Evolutionary conservation across 2,888 invertebrate species (phyloP).

Genomic region (Lepidocyrtinus sp.): DNA sequence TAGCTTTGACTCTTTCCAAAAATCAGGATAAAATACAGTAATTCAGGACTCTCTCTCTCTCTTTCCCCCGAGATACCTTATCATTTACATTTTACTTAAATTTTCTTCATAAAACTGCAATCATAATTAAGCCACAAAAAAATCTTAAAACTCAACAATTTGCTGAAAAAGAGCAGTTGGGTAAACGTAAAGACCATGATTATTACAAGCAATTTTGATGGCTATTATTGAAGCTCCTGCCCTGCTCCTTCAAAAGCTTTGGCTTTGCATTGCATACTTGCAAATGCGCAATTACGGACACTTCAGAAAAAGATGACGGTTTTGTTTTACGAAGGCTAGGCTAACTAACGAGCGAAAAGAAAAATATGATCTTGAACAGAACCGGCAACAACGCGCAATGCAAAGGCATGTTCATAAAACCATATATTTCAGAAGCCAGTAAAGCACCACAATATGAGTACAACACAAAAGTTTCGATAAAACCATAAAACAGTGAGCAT

Average conservation of each 20-base stretch:
- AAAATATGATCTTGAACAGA: conserved; percentile 48
- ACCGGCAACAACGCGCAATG: conserved; percentile 31
- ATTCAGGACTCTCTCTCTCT: conserved; percentile 23
- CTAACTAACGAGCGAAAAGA: conserved; percentile 59
- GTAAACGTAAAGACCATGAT: conserved; percentile 24
- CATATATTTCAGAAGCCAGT: conserved; percentile 49
- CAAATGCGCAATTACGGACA: conserved; percentile 48
- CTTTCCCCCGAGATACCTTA: conserved; percentile 33
- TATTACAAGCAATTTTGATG: conserved; percentile 23
- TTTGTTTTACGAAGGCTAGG: conserved; percentile 47
- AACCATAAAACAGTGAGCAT: conserved; percentile 61
- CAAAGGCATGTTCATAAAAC: conserved; percentile 34
- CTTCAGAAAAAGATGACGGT: conserved; percentile 16
- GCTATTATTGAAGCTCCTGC: conserved; percentile 1
- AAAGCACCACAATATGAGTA: conserved; percentile 43
- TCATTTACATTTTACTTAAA: conserved; percentile 41
- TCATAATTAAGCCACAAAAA: conserved; percentile 54
- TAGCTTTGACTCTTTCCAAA: background rate
- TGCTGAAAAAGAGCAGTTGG: conserved; percentile 35
- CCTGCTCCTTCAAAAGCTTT: background rate
- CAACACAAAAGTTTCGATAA: conserved; percentile 43
- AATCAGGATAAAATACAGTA: conserved; percentile 5
- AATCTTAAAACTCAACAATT: conserved; percentile 50
- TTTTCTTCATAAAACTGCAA: conserved; percentile 47
- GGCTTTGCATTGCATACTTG: background rate